A percentile compares a stretch with the other conserved stretches of the same genome.
Evolutionary conservation across 2,797 vertebrate genomes (phyloP).

Genomic region (Bryconaethiops microstoma): DNA sequence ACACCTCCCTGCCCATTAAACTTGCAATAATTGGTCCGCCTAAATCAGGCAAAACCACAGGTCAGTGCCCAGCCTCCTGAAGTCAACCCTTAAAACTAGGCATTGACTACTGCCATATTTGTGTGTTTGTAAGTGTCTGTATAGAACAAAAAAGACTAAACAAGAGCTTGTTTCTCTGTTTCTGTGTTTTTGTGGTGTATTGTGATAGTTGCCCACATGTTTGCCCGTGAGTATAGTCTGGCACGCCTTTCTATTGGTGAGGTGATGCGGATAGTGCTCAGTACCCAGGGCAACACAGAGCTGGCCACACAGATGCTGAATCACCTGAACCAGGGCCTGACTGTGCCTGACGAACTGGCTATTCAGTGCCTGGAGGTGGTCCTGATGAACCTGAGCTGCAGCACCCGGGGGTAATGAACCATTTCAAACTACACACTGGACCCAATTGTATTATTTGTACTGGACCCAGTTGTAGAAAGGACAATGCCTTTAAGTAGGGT

Average conservation of each 20-base stretch:
- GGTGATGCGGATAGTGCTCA: constrained; percentile 79
- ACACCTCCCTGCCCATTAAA: constrained; percentile 80
- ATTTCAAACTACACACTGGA: background rate
- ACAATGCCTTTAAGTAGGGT: background rate
- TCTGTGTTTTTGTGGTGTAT: constrained; percentile 13
- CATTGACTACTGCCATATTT: background rate
- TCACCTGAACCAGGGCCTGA: constrained; percentile 81
- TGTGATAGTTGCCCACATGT: constrained; percentile 82
- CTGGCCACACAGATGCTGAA: constrained; percentile 77
- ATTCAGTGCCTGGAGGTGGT: constrained; percentile 85
- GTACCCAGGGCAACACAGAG: constrained; percentile 74
- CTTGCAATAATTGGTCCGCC: constrained; percentile 88
- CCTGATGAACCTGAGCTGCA: constrained; percentile 81
- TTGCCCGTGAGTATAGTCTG: constrained; percentile 83
- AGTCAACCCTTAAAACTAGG: background rate
- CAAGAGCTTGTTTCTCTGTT: background rate
- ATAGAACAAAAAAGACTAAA: background rate
- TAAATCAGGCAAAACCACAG: constrained; percentile 94
- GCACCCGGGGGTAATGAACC: constrained; percentile 79
- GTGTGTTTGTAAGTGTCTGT: background rate
- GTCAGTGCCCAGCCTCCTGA: constrained; percentile 66
- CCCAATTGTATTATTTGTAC: background rate
- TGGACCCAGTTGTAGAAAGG: constrained; percentile 2
- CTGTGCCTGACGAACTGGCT: constrained; percentile 87
- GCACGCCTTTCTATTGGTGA: constrained; percentile 82